Percentiles rank a stretch among this genome's conserved stretches.
Evolutionary conservation across 2,113 vertebrate genomes (phyloP).

Genomic region (Albula glossodonta): DNA sequence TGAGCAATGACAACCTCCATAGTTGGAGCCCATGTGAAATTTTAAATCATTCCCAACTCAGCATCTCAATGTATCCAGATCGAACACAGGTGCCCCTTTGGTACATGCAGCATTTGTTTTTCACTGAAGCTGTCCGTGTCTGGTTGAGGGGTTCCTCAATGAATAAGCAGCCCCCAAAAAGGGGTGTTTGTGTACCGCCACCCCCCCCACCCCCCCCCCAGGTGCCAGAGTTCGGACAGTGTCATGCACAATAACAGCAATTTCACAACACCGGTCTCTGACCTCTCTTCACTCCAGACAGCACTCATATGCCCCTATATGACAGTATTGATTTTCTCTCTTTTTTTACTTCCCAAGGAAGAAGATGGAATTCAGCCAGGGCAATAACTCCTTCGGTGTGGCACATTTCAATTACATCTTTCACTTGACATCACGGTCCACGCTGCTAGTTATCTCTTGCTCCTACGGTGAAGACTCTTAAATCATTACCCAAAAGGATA

Average conservation of each 20-base stretch:
- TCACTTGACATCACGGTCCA: conserved; percentile 53
- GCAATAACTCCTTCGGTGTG: conserved; percentile 58
- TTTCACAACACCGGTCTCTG: conserved; percentile 28
- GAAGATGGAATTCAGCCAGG: conserved; percentile 57
- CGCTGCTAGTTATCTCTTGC: conserved; percentile 44
- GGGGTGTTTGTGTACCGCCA: not conserved
- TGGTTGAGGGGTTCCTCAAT: not conserved
- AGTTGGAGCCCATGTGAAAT: not conserved
- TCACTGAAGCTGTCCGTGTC: not conserved
- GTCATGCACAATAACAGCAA: conserved; percentile 37
- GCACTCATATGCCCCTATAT: conserved; percentile 41
- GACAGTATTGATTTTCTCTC: conserved; percentile 58
- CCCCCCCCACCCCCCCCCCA: not conserved
- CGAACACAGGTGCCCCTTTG: not conserved
- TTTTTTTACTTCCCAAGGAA: conserved; percentile 22
- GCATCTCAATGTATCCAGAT: not conserved
- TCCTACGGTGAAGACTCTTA: conserved; percentile 48
- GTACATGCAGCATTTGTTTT: not conserved
- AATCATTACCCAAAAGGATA: conserved; percentile 33
- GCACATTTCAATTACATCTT: conserved; percentile 66
- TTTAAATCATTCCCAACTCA: not conserved
- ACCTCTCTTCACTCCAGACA: conserved; percentile 35
- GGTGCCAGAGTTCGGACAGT: not conserved
- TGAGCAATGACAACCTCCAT: not conserved
- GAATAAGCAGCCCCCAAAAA: not conserved